Evolutionary conservation across 2,888 invertebrate genomes (phyloP).

Genomic region (Lampropteryx suffumata): DNA sequence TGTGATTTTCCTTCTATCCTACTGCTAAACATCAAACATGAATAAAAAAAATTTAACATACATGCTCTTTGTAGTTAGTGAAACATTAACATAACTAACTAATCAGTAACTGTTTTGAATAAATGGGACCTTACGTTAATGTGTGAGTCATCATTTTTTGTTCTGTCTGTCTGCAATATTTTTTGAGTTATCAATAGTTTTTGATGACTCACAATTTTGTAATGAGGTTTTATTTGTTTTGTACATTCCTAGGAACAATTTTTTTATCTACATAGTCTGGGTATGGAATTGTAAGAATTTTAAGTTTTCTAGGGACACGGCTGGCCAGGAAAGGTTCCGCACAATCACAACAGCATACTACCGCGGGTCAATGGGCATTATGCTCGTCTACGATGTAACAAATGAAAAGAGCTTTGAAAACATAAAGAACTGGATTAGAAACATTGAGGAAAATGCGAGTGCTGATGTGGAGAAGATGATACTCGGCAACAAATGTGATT

Average conservation of each 20-base stretch:
- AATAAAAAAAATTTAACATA: too few relatives aligned
- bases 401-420: conserved; percentile 99
- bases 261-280: too few relatives aligned
- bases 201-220: conserved; percentile 9
- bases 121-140: background rate
- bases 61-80: too few relatives aligned
- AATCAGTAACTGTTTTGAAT: background rate
- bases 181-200: background rate
- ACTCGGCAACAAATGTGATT: conserved; percentile 99
- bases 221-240: conserved; percentile 1
- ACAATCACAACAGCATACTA: conserved; percentile 99
- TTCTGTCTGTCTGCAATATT: background rate
- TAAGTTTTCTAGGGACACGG: conserved; percentile 92
- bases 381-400: conserved; percentile 99
- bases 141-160: conserved; percentile 15
- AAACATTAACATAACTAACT: background rate
- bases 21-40: too few relatives aligned
- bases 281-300: too few relatives aligned
- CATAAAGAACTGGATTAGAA: conserved; percentile 99
- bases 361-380: conserved; percentile 99
- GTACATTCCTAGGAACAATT: too few relatives aligned
- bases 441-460: conserved; percentile 99
- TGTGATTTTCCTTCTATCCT: background rate
- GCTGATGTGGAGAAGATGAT: conserved; percentile 99
- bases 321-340: conserved; percentile 98